phyloP scores from a whole-genome alignment of 2,113 vertebrate species.

The Gallinago jamesoni region DNA sequence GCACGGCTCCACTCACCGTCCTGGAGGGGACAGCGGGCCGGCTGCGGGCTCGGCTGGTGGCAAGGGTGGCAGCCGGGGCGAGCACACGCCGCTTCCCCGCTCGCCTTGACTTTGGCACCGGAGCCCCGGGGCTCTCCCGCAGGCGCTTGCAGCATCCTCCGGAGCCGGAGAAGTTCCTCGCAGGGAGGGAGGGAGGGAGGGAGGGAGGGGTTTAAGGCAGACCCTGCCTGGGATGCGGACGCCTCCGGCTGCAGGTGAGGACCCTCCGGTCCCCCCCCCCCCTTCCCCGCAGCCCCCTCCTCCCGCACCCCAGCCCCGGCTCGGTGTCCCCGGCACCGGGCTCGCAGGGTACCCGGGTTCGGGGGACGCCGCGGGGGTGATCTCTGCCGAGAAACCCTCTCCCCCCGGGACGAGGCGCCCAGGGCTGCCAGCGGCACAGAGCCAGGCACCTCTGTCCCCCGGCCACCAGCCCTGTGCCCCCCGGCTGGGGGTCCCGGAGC shows the following conservation, averaged over 20 bases:
- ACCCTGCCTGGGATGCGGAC: not conserved
- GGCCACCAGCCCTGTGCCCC: not conserved
- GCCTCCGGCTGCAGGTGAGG: not conserved
- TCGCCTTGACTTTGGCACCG: constrained; percentile 69
- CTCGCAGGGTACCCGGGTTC: rapidly evolving
- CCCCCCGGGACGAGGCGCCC: not conserved
- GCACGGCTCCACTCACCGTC: constrained; percentile 29
- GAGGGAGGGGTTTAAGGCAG: constrained; percentile 58
- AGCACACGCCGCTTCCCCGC: not conserved
- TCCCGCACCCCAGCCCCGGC: rapidly evolving
- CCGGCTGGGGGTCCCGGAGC: not conserved
- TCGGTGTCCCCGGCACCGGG: rapidly evolving
- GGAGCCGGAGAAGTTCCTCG: constrained; percentile 67
- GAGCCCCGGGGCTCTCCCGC: constrained; percentile 61
- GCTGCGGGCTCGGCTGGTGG: not conserved
- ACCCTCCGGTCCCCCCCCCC: not conserved
- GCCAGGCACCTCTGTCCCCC: not conserved
- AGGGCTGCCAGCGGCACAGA: not conserved
- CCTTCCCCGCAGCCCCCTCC: not conserved
- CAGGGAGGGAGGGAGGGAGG: not conserved
- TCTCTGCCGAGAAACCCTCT: not conserved
- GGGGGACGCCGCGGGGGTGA: not conserved
- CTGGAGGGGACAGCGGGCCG: not conserved
- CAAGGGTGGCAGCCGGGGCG: not conserved
- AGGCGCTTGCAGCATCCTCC: constrained; percentile 68